Percentiles rank a stretch among this genome's conserved stretches.
These are phyloP conservation scores for Podarcis cretensis DNA, from an alignment of 2,113 vertebrate genomes.

Conservation along the genomic window DNA sequence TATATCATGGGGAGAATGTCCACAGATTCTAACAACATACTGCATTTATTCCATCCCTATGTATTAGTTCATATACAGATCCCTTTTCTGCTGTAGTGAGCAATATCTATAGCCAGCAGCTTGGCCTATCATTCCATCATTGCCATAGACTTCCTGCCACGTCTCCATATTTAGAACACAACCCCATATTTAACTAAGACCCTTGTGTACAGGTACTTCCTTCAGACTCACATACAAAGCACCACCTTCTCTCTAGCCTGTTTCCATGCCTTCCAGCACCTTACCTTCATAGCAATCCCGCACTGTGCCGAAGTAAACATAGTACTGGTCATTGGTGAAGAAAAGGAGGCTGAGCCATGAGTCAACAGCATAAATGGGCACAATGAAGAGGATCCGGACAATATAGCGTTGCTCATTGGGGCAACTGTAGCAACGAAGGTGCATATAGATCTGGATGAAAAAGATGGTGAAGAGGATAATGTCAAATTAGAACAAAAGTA, in stretches of 20 bases:
- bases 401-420: conserved; percentile 96
- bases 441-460: conserved; percentile 92
- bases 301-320: conserved; percentile 95
- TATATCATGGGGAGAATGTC: not conserved
- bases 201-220: not conserved
- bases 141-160: not conserved
- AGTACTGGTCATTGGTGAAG: conserved; percentile 98
- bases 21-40: not conserved
- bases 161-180: not conserved
- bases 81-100: not conserved
- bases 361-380: conserved; percentile 96
- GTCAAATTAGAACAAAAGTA: not conserved
- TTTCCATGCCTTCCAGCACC: conserved; percentile 23
- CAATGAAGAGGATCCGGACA: conserved; percentile 95
- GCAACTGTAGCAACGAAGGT: conserved; percentile 94
- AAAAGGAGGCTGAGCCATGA: conserved; percentile 99
- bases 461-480: conserved; percentile 28
- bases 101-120: not conserved
- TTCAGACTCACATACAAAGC: not conserved
- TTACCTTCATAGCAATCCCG: conserved; percentile 97
- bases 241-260: not conserved
- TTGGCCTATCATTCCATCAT: not conserved
- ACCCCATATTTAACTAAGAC: not conserved
- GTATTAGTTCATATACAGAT: not conserved
- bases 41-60: not conserved